A percentile compares a stretch with the other conserved stretches of the same genome.
phyloP scores from a whole-genome alignment of 2,797 vertebrate species.

The Clamator glandarius region DNA sequence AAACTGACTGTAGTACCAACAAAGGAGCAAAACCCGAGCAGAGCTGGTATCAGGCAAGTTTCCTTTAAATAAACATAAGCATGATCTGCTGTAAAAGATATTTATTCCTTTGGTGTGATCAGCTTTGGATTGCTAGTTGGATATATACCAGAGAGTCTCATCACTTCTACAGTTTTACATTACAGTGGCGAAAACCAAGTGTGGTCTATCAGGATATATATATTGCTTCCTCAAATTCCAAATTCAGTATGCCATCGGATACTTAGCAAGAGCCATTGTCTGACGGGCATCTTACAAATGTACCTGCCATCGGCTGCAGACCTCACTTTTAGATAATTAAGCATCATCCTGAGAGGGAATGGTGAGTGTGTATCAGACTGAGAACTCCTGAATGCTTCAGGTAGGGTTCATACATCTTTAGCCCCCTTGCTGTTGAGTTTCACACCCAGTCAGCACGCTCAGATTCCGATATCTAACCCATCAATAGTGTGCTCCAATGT shows the following conservation, averaged over 20 bases:
- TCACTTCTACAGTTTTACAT: neutral
- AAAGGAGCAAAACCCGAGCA: neutral
- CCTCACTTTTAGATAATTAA: neutral
- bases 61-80: neutral
- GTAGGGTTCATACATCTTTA: neutral
- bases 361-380: neutral
- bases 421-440: neutral
- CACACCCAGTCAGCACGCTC: neutral
- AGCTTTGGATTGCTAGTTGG: neutral
- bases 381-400: neutral
- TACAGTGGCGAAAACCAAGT: neutral
- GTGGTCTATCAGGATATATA: neutral
- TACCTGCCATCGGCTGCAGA: neutral
- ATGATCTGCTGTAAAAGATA: neutral
- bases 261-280: neutral
- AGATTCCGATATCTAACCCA: neutral
- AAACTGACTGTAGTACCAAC: neutral
- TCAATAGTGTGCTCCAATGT: neutral
- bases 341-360: neutral
- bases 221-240: neutral
- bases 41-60: neutral
- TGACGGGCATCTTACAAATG: neutral
- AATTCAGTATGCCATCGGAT: neutral
- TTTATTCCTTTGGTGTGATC: neutral
- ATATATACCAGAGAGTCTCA: neutral